Evolutionary conservation across 23 tunicate genomes (phyloP), one percentile per base, ranked within the genome.

Genomic region (Ascidia mentula): DNA sequence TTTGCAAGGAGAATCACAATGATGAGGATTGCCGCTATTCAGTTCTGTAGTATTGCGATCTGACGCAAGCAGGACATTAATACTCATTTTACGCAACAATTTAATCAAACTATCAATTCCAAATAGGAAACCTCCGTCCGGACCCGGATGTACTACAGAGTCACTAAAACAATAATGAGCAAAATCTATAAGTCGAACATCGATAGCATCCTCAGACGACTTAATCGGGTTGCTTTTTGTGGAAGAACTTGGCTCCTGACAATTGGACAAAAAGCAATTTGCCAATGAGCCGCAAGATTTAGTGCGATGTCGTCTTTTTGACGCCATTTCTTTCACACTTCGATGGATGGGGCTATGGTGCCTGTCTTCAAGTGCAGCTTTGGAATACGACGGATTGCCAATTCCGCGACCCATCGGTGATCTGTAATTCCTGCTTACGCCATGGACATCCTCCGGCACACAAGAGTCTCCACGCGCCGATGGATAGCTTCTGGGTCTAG

Each of bases 151-250:
- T 7, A 93, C 75, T 17, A 46, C 80, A 24, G 69, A 74, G 69
- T 93, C 98, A 24, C 73, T 74, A 38, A 79, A 88, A 71, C 98
- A 93, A 59, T 84, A 93, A 77, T 93, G 98, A 3, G 98, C 98
- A 69, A 88, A 93, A 72, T 93, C 98, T 24, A 93, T 93, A 30
- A 93, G 83, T 6, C 86, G 86, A 0, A 93, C 86, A n/a, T 88
- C 93, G 18, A 92, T 32, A 3, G 69, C 32, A 9, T 45, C 32
- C 2, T 36, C 28, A 6, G 31, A 31, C 4, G 80, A n/a, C 12
- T 20, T 2, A 3, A 0, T 7, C 32, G 80, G 9, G 69, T 45
- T n/a, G 31, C 37, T 18, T 34, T 45, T 77, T 18, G 40, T 6
- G 24, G 38, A 18, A 17, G 32, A 45, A n/a, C 28, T 28, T 53